These are phyloP conservation scores for Scaptomyza graminum DNA, from an alignment of 1,140 invertebrate genomes.

Conservation along the genomic window DNA sequence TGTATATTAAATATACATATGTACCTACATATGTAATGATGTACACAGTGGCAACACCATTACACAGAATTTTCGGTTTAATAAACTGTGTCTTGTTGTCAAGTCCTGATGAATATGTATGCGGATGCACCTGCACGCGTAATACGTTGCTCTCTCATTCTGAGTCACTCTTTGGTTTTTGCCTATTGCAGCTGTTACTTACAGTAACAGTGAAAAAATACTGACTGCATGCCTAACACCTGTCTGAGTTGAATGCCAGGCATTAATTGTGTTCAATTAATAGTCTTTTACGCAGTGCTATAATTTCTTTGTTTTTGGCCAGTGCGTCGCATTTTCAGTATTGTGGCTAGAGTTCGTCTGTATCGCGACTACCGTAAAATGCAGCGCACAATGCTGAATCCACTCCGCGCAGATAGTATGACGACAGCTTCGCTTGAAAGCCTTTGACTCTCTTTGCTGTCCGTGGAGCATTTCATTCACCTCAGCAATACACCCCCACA, in stretches of 20 bases:
- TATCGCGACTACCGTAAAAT: slow-evolving; percentile 21
- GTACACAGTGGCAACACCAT: too few species aligned
- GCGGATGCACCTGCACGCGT: background rate
- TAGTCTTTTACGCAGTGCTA: slow-evolving; percentile 14
- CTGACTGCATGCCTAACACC: slow-evolving; percentile 49
- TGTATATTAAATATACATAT: too few species aligned
- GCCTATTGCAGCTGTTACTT: slow-evolving; percentile 63
- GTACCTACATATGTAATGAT: too few species aligned
- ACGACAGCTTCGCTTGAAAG: background rate
- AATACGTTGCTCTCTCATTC: background rate
- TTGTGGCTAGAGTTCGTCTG: background rate
- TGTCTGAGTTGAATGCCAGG: slow-evolving; percentile 65
- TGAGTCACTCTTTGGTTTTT: background rate
- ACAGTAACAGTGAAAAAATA: slow-evolving; percentile 46
- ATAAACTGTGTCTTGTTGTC: too few species aligned
- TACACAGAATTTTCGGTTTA: too few species aligned
- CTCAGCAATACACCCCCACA: slow-evolving; percentile 37
- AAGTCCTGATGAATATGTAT: background rate
- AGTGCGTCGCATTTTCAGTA: slow-evolving; percentile 26
- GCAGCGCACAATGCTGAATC: slow-evolving; percentile 15
- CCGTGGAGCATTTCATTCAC: slow-evolving; percentile 39
- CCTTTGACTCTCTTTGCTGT: slow-evolving; percentile 26
- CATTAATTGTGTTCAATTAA: slow-evolving; percentile 5
- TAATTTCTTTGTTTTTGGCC: background rate
- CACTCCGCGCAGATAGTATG: slow-evolving; percentile 13